These are phyloP conservation scores for Peromyscus aztecus DNA, from an alignment of 2,797 vertebrate genomes.

Conservation along the genomic window DNA sequence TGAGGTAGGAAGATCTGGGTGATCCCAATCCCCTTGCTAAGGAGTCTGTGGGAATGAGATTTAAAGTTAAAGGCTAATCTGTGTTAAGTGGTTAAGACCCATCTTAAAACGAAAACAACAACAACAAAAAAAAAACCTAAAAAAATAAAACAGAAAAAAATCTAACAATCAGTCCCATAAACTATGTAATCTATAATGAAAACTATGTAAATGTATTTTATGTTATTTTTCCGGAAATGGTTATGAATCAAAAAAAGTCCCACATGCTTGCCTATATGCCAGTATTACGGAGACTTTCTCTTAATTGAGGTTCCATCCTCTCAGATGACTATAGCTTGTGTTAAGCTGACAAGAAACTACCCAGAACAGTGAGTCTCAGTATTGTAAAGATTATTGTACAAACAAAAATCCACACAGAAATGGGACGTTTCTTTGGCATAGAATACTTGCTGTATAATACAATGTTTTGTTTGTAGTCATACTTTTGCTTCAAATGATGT, in stretches of 20 bases:
- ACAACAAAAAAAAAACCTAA: not conserved
- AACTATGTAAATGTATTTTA: not conserved
- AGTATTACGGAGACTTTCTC: not conserved
- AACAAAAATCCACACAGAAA: not conserved
- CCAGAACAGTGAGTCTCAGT: not conserved
- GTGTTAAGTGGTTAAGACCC: not conserved
- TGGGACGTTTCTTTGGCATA: not conserved
- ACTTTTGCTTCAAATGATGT: not conserved
- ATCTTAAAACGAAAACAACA: not conserved
- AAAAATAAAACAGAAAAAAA: not conserved
- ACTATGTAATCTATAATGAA: not conserved
- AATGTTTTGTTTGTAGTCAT: not conserved
- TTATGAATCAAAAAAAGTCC: not conserved
- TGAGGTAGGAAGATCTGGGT: not conserved
- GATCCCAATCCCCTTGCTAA: rapidly evolving
- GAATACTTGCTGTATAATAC: not conserved
- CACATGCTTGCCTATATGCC: not conserved
- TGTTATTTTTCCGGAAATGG: not conserved
- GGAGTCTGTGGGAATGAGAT: too few species aligned
- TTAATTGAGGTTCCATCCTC: not conserved
- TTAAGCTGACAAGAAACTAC: not conserved
- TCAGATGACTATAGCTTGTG: not conserved
- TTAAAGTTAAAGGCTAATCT: not conserved
- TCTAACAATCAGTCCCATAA: not conserved
- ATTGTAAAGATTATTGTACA: not conserved